Percentiles rank a stretch among this genome's conserved stretches.
These are phyloP conservation scores for Palythoa heliodiscus DNA, from an alignment of 92 coral and sea anemone genomes.

Conservation along the genomic window DNA sequence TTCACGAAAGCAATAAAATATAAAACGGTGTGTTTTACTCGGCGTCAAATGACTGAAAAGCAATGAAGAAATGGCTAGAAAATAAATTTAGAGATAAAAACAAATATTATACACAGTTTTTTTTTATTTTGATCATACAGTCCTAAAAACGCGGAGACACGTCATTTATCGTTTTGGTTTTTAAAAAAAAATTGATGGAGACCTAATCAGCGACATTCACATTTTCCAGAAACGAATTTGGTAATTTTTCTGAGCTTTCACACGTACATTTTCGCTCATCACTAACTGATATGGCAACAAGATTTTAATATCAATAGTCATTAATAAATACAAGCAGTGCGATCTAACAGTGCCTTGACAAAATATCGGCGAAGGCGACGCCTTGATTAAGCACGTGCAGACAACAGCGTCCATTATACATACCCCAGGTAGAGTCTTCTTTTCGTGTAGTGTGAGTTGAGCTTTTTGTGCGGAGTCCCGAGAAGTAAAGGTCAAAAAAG, in stretches of 20 bases:
- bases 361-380: conserved; percentile 21
- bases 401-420: conserved; percentile 33
- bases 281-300: too few relatives aligned
- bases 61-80: too few relatives aligned
- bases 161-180: not conserved
- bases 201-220: not conserved
- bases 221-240: not conserved
- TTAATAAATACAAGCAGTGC: not conserved
- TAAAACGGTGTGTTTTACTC: not conserved
- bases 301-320: too few relatives aligned
- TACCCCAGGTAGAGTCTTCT: conserved; percentile 96
- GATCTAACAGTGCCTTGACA: not conserved
- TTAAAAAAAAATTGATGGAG: not conserved
- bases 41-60: too few relatives aligned
- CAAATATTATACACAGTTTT: not conserved
- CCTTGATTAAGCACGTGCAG: conserved; percentile 11
- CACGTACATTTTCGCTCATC: too few relatives aligned
- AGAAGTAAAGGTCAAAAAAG: conserved; percentile 88
- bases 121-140: not conserved
- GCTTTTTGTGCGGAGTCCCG: conserved; percentile 86
- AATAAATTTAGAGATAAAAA: too few relatives aligned
- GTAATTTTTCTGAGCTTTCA: too few relatives aligned
- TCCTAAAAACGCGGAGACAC: not conserved
- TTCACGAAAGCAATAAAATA: not conserved
- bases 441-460: conserved; percentile 88